These are phyloP conservation scores for Turnix velox DNA, from an alignment of 2,113 vertebrate species.

Conservation along the genomic window DNA sequence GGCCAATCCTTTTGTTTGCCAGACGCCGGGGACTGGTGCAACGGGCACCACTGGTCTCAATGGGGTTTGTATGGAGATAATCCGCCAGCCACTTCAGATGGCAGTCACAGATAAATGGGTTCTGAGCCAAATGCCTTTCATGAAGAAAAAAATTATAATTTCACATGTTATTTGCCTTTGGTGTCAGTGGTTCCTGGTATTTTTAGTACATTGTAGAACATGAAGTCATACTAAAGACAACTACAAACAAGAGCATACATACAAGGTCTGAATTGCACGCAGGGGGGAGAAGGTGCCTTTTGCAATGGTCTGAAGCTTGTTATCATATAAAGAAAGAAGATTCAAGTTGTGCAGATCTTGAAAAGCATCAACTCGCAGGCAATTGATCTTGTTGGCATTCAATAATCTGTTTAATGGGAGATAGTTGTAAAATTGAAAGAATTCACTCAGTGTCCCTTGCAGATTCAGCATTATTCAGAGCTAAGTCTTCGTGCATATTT, in stretches of 20 bases:
- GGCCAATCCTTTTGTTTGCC: conserved; percentile 98
- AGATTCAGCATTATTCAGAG: neutral
- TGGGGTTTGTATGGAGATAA: conserved; percentile 98
- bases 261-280: conserved; percentile 96
- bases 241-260: conserved; percentile 62
- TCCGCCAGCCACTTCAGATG: conserved; percentile 99
- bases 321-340: conserved; percentile 97
- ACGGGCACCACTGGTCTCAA: conserved; percentile 97
- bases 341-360: conserved; percentile 98
- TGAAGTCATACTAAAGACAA: neutral
- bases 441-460: fast-evolving
- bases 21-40: conserved; percentile 97
- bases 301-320: conserved; percentile 98
- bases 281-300: conserved; percentile 96
- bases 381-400: conserved; percentile 99
- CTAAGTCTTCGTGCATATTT: neutral
- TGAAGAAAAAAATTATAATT: conserved; percentile 41
- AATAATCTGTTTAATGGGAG: conserved; percentile 83
- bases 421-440: neutral
- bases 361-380: conserved; percentile 96
- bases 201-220: neutral
- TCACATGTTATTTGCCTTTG: conserved; percentile 46
- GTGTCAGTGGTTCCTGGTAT: neutral
- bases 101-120: conserved; percentile 99
- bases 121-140: conserved; percentile 96